A percentile compares a stretch with the other conserved stretches of the same genome.
phyloP scores from a whole-genome alignment of 2,797 vertebrate species.

The Lagodon rhomboides region DNA sequence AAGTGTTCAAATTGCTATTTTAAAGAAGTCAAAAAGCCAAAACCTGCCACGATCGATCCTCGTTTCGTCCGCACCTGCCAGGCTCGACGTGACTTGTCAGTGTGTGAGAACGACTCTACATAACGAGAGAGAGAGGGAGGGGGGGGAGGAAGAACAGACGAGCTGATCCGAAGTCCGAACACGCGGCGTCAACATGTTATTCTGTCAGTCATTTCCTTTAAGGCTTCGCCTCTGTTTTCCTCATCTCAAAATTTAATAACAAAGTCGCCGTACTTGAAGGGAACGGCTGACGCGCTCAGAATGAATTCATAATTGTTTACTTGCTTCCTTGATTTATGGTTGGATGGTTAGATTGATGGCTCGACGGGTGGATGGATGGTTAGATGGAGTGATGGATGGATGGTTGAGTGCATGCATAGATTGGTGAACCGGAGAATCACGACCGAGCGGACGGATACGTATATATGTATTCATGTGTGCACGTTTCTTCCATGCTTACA shows the following conservation, averaged over 20 bases:
- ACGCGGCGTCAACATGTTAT: conserved; percentile 29
- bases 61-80: conserved; percentile 9
- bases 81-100: not conserved
- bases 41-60: conserved; percentile 8
- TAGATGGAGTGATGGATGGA: conserved; percentile 21
- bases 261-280: conserved; percentile 50
- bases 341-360: not conserved
- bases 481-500: conserved; percentile 69
- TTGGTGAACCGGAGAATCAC: not conserved
- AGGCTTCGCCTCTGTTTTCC: conserved; percentile 19
- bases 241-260: conserved; percentile 51
- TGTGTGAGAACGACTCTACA: conserved; percentile 13
- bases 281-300: conserved; percentile 29
- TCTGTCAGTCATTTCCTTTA: conserved; percentile 46
- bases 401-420: not conserved
- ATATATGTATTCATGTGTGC: conserved; percentile 23
- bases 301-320: conserved; percentile 48
- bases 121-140: conserved; percentile 18
- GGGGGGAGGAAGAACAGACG: conserved; percentile 9
- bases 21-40: conserved; percentile 31
- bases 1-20: conserved; percentile 19
- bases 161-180: conserved; percentile 35
- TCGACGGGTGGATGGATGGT: conserved; percentile 5
- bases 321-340: conserved; percentile 37
- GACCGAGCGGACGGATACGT: conserved; percentile 4